These are phyloP conservation scores for Danio rerio DNA, from an alignment of 2,113 vertebrate genomes.

Conservation along the genomic window GRCz12tu NC_133183.1:57389001-57389500, in stretches of 20 bases:
- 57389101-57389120: too few relatives aligned
- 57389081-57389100: too few relatives aligned
- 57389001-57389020: too few relatives aligned
- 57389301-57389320: constrained; percentile 80
- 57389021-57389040: too few relatives aligned
- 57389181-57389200: background rate
- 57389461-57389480: constrained; percentile 77
- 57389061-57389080: too few relatives aligned
- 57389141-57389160: too few relatives aligned
- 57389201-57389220: background rate
- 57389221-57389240: background rate
- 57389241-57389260: background rate
- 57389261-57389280: background rate
- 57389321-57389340: constrained; percentile 83
- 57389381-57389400: constrained; percentile 74
- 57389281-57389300: constrained; percentile 63
- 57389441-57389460: constrained; percentile 80
- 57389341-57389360: constrained; percentile 81
- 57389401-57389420: constrained; percentile 87
- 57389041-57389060: too few relatives aligned
- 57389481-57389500: constrained; percentile 80
- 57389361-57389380: constrained; percentile 80
- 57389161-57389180: too few relatives aligned
- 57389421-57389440: constrained; percentile 85
- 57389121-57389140: too few relatives aligned